phyloP scores from a whole-genome alignment of 1,140 invertebrate species.

The Rhagoletis zephyria region DNA sequence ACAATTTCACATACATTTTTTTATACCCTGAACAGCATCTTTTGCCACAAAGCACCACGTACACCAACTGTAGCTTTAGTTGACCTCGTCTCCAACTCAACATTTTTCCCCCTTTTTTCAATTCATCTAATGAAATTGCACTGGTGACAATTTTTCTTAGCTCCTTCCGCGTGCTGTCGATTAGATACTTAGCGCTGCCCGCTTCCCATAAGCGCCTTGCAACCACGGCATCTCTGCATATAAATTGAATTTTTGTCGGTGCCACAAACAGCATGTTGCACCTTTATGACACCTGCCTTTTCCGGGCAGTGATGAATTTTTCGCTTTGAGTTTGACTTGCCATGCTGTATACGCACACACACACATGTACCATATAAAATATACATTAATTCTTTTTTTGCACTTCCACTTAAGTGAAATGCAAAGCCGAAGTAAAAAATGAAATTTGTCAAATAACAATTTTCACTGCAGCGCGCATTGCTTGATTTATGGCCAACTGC shows the following conservation, averaged over 20 bases:
- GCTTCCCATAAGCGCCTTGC: neutral
- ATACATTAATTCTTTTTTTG: constrained; percentile 37
- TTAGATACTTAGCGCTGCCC: neutral
- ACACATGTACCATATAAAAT: neutral
- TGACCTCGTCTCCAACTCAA: neutral
- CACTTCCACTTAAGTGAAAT: constrained; percentile 24
- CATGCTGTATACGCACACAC: neutral
- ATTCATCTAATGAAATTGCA: constrained; percentile 73
- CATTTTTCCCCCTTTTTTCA: constrained; percentile 64
- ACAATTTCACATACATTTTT: too few relatives aligned
- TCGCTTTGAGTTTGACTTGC: constrained; percentile 71
- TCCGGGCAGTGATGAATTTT: constrained; percentile 72
- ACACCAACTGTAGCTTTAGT: neutral
- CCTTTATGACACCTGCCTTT: constrained; percentile 70
- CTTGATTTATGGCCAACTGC: neutral
- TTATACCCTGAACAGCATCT: too few relatives aligned
- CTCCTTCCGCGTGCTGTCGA: neutral
- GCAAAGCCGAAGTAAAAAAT: constrained; percentile 40
- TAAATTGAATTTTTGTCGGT: constrained; percentile 72
- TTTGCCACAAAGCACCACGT: neutral
- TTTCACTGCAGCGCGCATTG: constrained; percentile 24
- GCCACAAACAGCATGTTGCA: constrained; percentile 65
- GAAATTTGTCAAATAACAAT: constrained; percentile 54
- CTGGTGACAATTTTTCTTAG: constrained; percentile 52
- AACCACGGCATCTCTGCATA: constrained; percentile 66